A percentile compares a stretch with the other conserved stretches of the same genome.
These are phyloP conservation scores for Eupelmus urozonus DNA, from an alignment of 2,888 invertebrate species.

Conservation along the genomic window DNA sequence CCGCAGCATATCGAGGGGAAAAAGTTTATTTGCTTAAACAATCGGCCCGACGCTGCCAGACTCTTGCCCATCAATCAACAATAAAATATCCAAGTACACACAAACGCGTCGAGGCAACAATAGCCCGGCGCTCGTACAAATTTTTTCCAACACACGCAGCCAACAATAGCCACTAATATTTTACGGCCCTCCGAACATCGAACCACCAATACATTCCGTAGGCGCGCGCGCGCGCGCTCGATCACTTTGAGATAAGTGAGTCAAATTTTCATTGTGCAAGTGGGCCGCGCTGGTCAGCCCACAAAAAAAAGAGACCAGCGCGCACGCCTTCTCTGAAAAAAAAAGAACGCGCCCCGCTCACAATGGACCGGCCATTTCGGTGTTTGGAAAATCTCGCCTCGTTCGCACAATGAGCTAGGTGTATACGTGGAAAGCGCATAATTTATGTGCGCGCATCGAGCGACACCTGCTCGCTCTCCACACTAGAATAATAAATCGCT, in stretches of 20 bases:
- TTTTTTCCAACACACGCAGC: no score
- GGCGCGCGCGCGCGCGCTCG: no score
- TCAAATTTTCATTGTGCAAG: constrained; percentile 46
- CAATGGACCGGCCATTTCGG: constrained; percentile 14
- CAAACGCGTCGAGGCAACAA: no score
- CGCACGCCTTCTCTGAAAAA: neutral
- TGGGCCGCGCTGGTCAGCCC: constrained; percentile 9
- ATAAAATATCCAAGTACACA: no score
- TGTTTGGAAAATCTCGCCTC: constrained; percentile 36
- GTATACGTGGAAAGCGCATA: no score
- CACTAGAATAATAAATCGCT: constrained; percentile 45
- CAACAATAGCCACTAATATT: neutral
- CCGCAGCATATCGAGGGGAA: no score
- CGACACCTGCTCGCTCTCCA: constrained; percentile 30
- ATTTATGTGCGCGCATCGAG: constrained; percentile 32
- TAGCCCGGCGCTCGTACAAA: no score
- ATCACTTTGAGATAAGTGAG: constrained; percentile 45
- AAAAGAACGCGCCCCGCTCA: neutral
- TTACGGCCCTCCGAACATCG: constrained; percentile 24
- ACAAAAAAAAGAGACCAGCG: neutral
- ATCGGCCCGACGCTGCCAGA: no score
- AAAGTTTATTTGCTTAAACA: no score
- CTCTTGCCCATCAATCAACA: no score
- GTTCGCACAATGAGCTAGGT: constrained; percentile 7
- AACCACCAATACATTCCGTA: constrained; percentile 21